These are phyloP conservation scores for Tringa solitaria DNA, from an alignment of 2,113 vertebrate genomes.

Conservation along the genomic window DNA sequence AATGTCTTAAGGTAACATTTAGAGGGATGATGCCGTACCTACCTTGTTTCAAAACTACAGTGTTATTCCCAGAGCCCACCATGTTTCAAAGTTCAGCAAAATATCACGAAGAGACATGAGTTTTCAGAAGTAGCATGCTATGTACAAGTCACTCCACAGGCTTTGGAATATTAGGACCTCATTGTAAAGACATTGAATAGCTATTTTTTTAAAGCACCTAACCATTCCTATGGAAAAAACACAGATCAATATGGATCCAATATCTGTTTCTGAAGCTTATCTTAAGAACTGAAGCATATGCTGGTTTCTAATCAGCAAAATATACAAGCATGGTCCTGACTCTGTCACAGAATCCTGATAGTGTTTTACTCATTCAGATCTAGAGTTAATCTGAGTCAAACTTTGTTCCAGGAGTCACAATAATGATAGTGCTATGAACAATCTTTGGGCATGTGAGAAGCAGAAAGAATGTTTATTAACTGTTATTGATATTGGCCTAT, in stretches of 20 bases:
- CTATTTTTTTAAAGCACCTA: neutral
- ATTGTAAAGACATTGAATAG: neutral
- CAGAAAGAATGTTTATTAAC: neutral
- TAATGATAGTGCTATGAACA: neutral
- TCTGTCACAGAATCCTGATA: neutral
- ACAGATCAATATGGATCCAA: neutral
- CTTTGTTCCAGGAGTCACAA: neutral
- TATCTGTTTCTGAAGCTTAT: neutral
- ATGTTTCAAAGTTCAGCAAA: neutral
- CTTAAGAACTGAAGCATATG: neutral
- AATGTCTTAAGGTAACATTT: neutral
- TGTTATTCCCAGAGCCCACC: neutral
- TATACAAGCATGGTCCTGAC: neutral
- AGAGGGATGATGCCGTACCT: fast-evolving
- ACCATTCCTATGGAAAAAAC: neutral
- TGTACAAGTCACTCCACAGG: neutral
- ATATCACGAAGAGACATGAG: neutral
- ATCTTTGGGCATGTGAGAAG: neutral
- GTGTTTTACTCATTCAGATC: neutral
- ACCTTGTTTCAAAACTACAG: neutral
- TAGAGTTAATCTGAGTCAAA: neutral
- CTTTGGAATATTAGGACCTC: neutral
- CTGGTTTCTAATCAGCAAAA: neutral
- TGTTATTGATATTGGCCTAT: neutral
- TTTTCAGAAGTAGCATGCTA: neutral